Percentiles rank a stretch among this genome's conserved stretches.
These are phyloP conservation scores for Alsophila aescularia DNA, from an alignment of 2,888 invertebrate species.

Conservation along the genomic window DNA sequence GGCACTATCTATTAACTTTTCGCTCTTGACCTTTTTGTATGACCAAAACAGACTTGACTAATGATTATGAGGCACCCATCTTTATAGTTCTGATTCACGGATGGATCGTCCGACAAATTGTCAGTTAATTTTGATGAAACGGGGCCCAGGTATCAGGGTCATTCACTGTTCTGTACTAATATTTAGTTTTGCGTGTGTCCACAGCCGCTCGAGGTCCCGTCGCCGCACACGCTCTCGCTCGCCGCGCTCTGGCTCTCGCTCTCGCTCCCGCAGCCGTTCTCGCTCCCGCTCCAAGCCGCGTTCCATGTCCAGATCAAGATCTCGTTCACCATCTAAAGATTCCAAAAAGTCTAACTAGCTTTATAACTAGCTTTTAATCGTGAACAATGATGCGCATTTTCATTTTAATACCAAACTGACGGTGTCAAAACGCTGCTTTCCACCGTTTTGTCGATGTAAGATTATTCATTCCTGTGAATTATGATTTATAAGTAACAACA, in stretches of 20 bases:
- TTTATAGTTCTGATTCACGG: no score
- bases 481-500: constrained; percentile 59
- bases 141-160: background rate
- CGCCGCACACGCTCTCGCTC: constrained; percentile 86
- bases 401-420: constrained; percentile 35
- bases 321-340: constrained; percentile 79
- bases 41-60: no score
- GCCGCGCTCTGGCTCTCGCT: constrained; percentile 78
- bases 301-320: constrained; percentile 78
- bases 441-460: constrained; percentile 46
- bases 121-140: background rate
- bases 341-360: constrained; percentile 77
- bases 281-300: constrained; percentile 81
- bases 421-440: constrained; percentile 41
- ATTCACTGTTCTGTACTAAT: background rate
- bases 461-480: constrained; percentile 69
- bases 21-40: no score
- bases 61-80: no score
- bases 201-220: constrained; percentile 86
- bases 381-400: constrained; percentile 40
- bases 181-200: constrained; percentile 35
- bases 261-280: constrained; percentile 77
- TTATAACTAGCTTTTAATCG: constrained; percentile 31
- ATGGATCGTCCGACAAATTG: no score
- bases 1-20: no score